Base-by-base conservation (phyloP, 2,113 vertebrate genomes). In the Hyla sarda region DNA sequence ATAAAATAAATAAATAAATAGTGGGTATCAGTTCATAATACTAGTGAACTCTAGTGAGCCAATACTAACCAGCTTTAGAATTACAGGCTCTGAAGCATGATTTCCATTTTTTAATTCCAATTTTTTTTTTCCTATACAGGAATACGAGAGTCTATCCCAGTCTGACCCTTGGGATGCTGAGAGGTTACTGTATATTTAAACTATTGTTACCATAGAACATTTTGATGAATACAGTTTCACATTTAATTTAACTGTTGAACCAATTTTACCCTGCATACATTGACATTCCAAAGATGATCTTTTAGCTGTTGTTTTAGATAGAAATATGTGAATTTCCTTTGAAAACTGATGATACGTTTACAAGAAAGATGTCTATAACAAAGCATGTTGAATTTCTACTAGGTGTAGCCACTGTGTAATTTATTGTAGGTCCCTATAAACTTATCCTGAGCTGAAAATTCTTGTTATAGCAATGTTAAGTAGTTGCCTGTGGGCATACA, bases 291-390 rank as follows among this genome's bases (percentile, higher is more conserved):
- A 62, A 60, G 54, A 75, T 41, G 37, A 84, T 62, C 54, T 84
- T 84, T 76, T 84, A 84, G 50, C 82, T 76, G 82, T 84, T 84
- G n/a, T 62, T 84, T 75, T 75, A 84, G 52, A 75, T 75, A 75
- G 82, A 84, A 84, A 84, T 84, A 84, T 84, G 82, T 48, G 82
- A 75, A 84, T 75, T 71, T 62, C 72, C 82, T 84, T 84, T 84
- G 78, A 45, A 84, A 75, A 47, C 13, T 21, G 54, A 28, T 41
- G 74, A 19, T 75, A 76, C 71, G 76, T 84, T 74, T 75, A 14
- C 30, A 84, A 84, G 52, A 84, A 74, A 60, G 21, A 84, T 75
- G 37, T 32, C 82, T 56, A 37, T 73, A 83, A 56, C 82, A 73
- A 72, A 9, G 10, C 30, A 58, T 32, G 37, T 73, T 23, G 56